Evolutionary conservation across 2,888 invertebrate genomes (phyloP).

Genomic region (Frankliniella fusca): DNA sequence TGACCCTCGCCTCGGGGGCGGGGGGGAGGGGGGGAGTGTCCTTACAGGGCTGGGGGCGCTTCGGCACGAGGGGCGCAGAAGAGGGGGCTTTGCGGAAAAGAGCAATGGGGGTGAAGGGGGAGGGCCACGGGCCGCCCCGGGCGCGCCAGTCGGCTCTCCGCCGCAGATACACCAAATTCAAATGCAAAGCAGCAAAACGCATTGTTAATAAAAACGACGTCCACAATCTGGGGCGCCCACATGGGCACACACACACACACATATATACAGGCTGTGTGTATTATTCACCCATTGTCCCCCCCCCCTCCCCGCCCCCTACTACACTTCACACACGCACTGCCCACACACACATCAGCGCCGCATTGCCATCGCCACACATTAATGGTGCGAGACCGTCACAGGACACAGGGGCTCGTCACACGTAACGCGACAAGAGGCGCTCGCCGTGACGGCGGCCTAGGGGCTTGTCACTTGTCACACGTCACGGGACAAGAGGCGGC

Average conservation of each 20-base stretch:
- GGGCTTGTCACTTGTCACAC: no score
- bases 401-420: no score
- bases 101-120: not conserved
- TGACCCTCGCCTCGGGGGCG: no score
- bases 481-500: no score
- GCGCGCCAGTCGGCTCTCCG: not conserved
- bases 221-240: not conserved
- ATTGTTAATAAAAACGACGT: constrained; percentile 24
- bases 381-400: no score
- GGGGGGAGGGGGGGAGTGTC: no score
- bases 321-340: not conserved
- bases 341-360: not conserved
- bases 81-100: not conserved
- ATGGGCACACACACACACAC: not conserved
- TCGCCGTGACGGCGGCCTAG: no score
- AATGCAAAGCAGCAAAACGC: constrained; percentile 12
- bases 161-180: constrained; percentile 17
- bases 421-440: no score
- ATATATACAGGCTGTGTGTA: not conserved
- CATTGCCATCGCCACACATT: not conserved
- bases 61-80: not conserved
- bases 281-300: not conserved
- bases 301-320: not conserved
- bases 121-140: not conserved
- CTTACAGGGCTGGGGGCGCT: not conserved